Conservation (phyloP, 2,113 vertebrate genomes). For the Ahaetulla prasina region DNA sequence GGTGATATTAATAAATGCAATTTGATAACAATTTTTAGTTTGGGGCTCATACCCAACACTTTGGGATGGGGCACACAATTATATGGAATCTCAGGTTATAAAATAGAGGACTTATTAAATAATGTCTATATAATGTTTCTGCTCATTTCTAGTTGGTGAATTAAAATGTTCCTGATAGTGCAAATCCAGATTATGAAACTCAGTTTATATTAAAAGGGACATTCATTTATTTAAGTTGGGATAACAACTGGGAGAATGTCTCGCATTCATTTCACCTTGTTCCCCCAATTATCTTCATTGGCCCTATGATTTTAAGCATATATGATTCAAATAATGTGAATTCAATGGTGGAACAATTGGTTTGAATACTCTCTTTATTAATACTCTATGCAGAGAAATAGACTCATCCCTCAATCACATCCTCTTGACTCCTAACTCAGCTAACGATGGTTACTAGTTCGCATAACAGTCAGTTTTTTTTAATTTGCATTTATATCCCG, state of each 20-base stretch:
- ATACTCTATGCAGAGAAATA: neutral
- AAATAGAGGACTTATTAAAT: neutral
- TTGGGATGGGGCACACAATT: neutral
- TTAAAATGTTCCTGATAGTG: neutral
- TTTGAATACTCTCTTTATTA: too few relatives aligned
- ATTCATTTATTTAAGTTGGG: conserved; percentile 37
- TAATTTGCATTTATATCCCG: too few relatives aligned
- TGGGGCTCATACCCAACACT: neutral
- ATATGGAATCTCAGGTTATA: neutral
- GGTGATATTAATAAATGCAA: neutral
- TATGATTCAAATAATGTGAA: conserved; percentile 11
- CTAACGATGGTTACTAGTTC: neutral
- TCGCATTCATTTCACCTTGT: neutral
- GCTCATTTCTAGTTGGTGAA: neutral
- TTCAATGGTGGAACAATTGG: too few relatives aligned
- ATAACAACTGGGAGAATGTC: conserved; percentile 22
- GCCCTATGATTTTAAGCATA: conserved; percentile 30
- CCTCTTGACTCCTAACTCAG: conserved; percentile 16
- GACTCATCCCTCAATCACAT: neutral
- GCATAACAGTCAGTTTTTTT: neutral
- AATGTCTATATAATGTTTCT: neutral
- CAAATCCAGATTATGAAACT: neutral
- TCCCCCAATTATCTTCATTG: conserved; percentile 43
- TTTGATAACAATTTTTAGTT: neutral
- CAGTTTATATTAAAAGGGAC: neutral